Evolutionary conservation across 2,113 vertebrate species (phyloP), one percentile per base, ranked within the genome.

Genomic region (Piprites chloris): DNA sequence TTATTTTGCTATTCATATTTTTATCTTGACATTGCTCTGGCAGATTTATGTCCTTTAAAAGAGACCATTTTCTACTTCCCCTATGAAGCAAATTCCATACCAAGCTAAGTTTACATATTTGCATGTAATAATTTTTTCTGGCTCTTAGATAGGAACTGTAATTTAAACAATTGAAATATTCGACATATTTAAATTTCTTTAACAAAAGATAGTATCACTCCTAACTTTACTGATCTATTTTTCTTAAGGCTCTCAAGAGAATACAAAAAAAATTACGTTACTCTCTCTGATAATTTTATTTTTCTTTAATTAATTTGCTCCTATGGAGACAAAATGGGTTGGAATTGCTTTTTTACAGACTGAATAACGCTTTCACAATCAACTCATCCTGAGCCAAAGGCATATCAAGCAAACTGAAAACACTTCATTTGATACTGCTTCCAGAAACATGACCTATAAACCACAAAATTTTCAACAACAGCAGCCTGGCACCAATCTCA

Each of bases 391-490:
- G 46, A 84, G 67, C 55, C 3, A 9, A 90, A 90, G 39, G 42
- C 67, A 84, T 24, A 65, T 7, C 16, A 85, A 47, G 35, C 42
- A 94, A 73, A 62, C 30, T 84, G 37, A 77, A 73, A 88, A 63
- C 39, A 75, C 11, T 68, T 85, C 59, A 39, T 88, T 80, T 81
- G 88, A 90, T 90, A 86, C 50, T 74, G 23, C 22, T 90, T 96
- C 65, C 76, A 92, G 92, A 95, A 95, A 92, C 55, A 67, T 74
- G 90, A 94, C 83, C 76, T 95, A 90, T 79, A 94, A 92, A 72
- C 5, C 19, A 71, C 52, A 80, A 50, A 49, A 39, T 79, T 88
- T 94, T 91, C 26, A 39, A 76, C 94, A 94, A 52, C 73, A 93
- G 41, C 32, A 82, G 30, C n/a, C 50, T 84, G 83, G 12, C 46